Conservation (phyloP, 1,140 invertebrate genomes). For the Pseudomyrmex gracilis region DNA sequence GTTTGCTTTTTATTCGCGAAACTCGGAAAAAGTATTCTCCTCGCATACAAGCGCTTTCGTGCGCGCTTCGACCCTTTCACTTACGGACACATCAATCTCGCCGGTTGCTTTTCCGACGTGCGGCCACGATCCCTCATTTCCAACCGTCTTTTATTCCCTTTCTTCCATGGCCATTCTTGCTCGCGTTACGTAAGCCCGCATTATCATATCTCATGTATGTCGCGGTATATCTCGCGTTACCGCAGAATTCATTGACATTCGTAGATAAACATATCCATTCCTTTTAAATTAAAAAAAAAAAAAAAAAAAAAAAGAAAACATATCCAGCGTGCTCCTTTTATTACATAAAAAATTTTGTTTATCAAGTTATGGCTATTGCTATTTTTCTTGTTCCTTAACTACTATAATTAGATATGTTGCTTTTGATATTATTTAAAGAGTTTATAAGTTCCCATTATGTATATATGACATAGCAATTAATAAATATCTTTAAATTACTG, state of each 20-base stretch:
- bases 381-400: slow-evolving; percentile 35
- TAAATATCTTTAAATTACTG: not conserved
- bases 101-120: slow-evolving; percentile 61
- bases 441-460: slow-evolving; percentile 3
- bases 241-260: slow-evolving; percentile 31
- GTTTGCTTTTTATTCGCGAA: slow-evolving; percentile 59
- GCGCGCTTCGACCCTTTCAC: slow-evolving; percentile 66
- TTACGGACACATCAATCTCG: slow-evolving; percentile 72
- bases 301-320: not conserved
- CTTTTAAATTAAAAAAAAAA: not conserved
- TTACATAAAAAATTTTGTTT: too few relatives aligned
- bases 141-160: slow-evolving; percentile 62
- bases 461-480: not conserved
- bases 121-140: slow-evolving; percentile 65
- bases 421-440: slow-evolving; percentile 19
- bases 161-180: slow-evolving; percentile 66
- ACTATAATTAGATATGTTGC: not conserved
- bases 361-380: not conserved
- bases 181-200: slow-evolving; percentile 65
- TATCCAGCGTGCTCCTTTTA: not conserved
- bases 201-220: slow-evolving; percentile 64
- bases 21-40: slow-evolving; percentile 63
- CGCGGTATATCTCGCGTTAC: slow-evolving; percentile 24
- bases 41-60: slow-evolving; percentile 63
- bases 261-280: slow-evolving; percentile 14